Evolutionary conservation across 2,888 invertebrate genomes (phyloP).

Genomic region (Pristionchus fissidentatus): DNA sequence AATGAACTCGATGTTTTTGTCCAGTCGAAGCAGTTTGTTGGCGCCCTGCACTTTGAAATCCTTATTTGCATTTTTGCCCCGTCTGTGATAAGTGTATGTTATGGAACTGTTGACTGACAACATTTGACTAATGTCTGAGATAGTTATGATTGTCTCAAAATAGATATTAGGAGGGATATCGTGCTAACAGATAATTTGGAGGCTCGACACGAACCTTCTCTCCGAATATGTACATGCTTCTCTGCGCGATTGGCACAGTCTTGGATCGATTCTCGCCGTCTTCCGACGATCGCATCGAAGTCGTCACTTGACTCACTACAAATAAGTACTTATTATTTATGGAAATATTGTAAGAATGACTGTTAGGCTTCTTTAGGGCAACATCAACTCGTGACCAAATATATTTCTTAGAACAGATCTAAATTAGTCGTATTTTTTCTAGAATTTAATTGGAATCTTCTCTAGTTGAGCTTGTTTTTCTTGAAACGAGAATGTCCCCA

Average conservation of each 20-base stretch:
- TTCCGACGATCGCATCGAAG: conserved; percentile 33
- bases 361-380: no score
- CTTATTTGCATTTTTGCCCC: not conserved
- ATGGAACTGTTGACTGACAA: no score
- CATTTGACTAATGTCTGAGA: no score
- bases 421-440: not conserved
- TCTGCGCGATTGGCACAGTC: conserved; percentile 22
- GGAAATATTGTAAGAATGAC: no score
- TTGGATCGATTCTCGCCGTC: conserved; percentile 24
- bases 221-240: conserved; percentile 50
- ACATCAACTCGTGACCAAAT: no score
- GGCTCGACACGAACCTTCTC: conserved; percentile 40
- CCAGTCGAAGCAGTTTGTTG: conserved; percentile 54
- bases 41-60: not conserved
- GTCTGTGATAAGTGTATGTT: not conserved
- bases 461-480: not conserved
- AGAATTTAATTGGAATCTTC: not conserved
- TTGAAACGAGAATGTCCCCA: no score
- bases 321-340: no score
- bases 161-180: not conserved
- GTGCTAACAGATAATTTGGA: not conserved
- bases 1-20: conserved; percentile 57
- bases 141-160: no score
- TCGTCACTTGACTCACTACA: conserved; percentile 31
- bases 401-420: not conserved